Base-by-base conservation (phyloP, 2,888 invertebrate species). In the Macrosoma leucophasiata region DNA sequence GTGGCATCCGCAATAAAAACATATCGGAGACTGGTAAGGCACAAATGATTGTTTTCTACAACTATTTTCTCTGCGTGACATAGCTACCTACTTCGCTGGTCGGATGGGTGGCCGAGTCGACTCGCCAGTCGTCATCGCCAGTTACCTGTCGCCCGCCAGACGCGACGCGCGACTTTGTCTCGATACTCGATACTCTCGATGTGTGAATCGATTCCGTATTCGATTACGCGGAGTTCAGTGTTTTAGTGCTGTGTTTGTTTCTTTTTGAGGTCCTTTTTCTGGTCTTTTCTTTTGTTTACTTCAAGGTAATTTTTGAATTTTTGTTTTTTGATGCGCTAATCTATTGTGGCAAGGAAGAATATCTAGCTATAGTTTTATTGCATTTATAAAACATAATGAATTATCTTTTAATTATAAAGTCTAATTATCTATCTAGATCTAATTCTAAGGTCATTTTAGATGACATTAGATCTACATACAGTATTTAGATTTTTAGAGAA, bases 31-130 rank as follows among this genome's bases (percentile, higher is more conserved):
- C 55, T 43, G 48, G 58, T 56, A 59, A 48, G 50, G 62, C 54
- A 63, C 62, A 54, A 60, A 58, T 58, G 56, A 61, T 62, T 55
- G 66, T 69, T 76, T 71, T 72, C 71, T 72, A 69, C 59, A 46
- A 61, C 46, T 48, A 58, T 71, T 75, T 74, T 77, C 73, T 69
- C 74, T 68, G 62, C 56, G 59, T 72, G 75, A 68, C 74, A 71
- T 70, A 50, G 67, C 71, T 65, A 58, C 71, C 71, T 69, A 70
- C 65, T 72, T 67, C 53, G 26, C 24, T 29, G 8, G 13, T 14
- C 14, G 26, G 14, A 9, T 20, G 9, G 14, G 13, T 9, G 7
- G 14, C 25, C 14, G 29, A 20, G n/a, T n/a, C 38, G 7, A 30
- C 23, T 36, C 20, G 15, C 15, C 11, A 27, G 41, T 45, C 8